Base-by-base conservation (phyloP, 2,797 vertebrate genomes). In the Erethizon dorsatum region DNA sequence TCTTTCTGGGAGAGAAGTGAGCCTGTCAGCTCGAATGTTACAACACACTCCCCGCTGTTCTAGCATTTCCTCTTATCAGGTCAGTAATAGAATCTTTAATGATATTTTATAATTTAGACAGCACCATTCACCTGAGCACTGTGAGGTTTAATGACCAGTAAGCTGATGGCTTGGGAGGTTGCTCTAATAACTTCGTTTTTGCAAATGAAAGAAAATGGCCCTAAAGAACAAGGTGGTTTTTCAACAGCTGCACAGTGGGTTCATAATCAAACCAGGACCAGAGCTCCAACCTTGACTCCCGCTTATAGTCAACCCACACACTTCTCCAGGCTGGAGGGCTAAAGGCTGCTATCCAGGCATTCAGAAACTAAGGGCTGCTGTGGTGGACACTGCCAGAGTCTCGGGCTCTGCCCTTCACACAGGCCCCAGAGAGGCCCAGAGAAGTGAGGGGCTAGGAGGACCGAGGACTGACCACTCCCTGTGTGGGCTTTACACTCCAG, bases 151-250 rank as follows among this genome's bases (percentile, higher is more conserved):
- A 84, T 92, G 93, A 88, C 83, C 88, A 92, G 50, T 56, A 90
- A 82, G 79, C 65, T 41, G 82, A 89, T 91, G 61, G 67, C 92
- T 94, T 83, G 83, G 85, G 88, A 96, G 82, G 75, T 69, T 52
- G 63, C 56, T 90, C 79, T 88, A 75, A 94, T 89, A 95, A 97
- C 67, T 89, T 82, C 59, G 33, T 45, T 94, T 97, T 94, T 86
- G 59, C 69, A 94, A 94, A 91, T 87, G 87, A 95, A 86, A 92
- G 92, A 87, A 97, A 97, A 84, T 8, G 33, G 52, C 37, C 52
- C 80, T 2, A 77, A 90, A 78, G 45, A 87, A 82, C 20, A 50
- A 73, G 45, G 22, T 75, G 52, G 24, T 28, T 67, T 95, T 95
- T 78, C 17, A 63, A 65, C 26, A 91, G 47, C 37, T 37, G 33